These are phyloP conservation scores for Monochamus alternatus DNA, from an alignment of 2,888 invertebrate species.

Conservation along the genomic window DNA sequence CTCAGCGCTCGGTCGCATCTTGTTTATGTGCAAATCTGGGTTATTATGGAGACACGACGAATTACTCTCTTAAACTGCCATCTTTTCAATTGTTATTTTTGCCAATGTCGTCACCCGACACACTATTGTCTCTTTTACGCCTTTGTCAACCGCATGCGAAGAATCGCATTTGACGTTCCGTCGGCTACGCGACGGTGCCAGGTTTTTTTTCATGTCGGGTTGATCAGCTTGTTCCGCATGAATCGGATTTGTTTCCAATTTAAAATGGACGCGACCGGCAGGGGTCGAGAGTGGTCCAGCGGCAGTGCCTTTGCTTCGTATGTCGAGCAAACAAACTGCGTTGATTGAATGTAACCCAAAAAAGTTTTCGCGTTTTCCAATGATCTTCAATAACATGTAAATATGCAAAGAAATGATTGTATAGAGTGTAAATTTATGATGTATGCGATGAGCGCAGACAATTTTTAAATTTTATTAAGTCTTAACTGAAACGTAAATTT, in stretches of 20 bases:
- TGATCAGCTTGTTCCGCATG: neutral
- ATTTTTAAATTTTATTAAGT: too few relatives aligned
- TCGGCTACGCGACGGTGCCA: neutral
- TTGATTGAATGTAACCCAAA: too few relatives aligned
- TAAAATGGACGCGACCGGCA: neutral
- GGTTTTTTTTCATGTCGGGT: neutral
- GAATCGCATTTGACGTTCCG: neutral
- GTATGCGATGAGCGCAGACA: too few relatives aligned
- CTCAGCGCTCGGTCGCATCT: slow-evolving; percentile 21
- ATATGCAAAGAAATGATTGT: too few relatives aligned
- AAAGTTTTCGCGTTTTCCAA: too few relatives aligned
- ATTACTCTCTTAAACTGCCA: slow-evolving; percentile 6
- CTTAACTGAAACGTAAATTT: too few relatives aligned
- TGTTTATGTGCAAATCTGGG: slow-evolving; percentile 31
- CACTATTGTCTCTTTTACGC: slow-evolving; percentile 3
- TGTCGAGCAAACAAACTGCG: too few relatives aligned
- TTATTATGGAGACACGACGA: slow-evolving; percentile 24
- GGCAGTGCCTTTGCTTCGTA: neutral
- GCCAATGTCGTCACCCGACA: neutral
- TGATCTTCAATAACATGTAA: too few relatives aligned
- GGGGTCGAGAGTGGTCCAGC: neutral
- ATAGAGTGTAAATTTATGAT: too few relatives aligned
- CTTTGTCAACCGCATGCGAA: neutral
- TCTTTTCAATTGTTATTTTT: slow-evolving; percentile 14
- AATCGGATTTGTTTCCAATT: neutral